A percentile compares a stretch with the other conserved stretches of the same genome.
Evolutionary conservation across 2,113 vertebrate species (phyloP).

Genomic region (Myanophis thanlyinensis): DNA sequence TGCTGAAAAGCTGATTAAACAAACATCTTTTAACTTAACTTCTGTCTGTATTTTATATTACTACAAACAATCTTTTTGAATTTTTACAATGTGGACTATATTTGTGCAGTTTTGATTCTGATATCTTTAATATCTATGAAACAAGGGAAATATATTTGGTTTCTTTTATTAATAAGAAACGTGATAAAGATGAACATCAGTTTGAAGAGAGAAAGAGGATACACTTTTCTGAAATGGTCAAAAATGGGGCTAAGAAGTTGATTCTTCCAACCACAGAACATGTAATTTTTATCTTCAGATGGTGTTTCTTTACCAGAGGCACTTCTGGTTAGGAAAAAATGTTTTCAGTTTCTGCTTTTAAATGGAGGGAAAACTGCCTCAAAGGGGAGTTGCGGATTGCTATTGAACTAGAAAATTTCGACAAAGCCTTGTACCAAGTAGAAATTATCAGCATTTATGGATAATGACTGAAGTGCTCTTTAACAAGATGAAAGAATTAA

Average conservation of each 20-base stretch:
- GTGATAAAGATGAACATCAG: background rate
- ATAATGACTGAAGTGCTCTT: constrained; percentile 17
- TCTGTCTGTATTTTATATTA: background rate
- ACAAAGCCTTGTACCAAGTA: background rate
- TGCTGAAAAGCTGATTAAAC: background rate
- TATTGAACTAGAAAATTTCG: background rate
- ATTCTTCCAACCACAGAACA: background rate
- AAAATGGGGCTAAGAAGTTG: background rate
- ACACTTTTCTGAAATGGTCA: background rate
- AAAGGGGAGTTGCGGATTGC: background rate
- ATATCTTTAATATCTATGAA: background rate
- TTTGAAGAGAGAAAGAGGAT: background rate
- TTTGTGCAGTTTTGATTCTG: background rate
- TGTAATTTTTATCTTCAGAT: constrained; percentile 36
- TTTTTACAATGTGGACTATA: background rate
- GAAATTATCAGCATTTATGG: background rate
- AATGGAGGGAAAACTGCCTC: background rate
- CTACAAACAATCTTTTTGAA: background rate
- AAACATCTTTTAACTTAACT: background rate
- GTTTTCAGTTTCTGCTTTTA: background rate
- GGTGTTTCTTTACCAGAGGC: constrained; percentile 8
- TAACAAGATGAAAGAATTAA: background rate
- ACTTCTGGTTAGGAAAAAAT: background rate
- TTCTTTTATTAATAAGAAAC: background rate
- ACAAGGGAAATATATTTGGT: background rate